Evolutionary conservation across 2,888 invertebrate genomes (phyloP), one percentile per base, ranked within the genome.

Genomic region (Drosophila pegasa): DNA sequence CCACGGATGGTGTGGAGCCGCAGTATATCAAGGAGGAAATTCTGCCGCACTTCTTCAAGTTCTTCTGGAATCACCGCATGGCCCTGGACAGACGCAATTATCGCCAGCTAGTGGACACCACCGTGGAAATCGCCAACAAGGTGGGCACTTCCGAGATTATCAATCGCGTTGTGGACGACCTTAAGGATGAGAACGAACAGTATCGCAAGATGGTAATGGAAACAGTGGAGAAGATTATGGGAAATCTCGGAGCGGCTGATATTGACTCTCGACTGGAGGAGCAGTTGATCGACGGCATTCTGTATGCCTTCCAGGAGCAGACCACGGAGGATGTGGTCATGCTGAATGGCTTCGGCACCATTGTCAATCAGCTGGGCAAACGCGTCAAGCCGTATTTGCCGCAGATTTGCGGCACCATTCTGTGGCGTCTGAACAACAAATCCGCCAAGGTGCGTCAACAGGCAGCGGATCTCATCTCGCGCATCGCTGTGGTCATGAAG

Each of bases 191-290:
- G 93, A 99, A 99, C 91, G 99, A 99, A 92, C 98, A 99, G 91
- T 99, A 99, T 92, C 94, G 99, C 69, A 99, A 99, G 93, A 99
- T 99, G 99, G 99, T 99, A 3, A 99, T 99, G 98, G 99, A 99
- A 92, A 99, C 99, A 0, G 99, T 99, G 64, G 99, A 99, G 91
- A 99, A 99, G 93, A 98, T 99, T 63, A 97, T 99, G 95, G 98
- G 97, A 4, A 98, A 98, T 92, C 94, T 99, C 69, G 99, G 99
- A 18, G 98, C 99, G 0, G 98, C 98, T 0, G 99, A 99, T 90
- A 98, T 99, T 54, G 99, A 99, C 93, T 98, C 98, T 0, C 95
- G 99, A 43, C 93, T 99, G 3, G 99, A 99, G 92, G 99, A 99
- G 93, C 99, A 99, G 89, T 95, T 99, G 33, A 99, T 99, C 92